Conservation (phyloP, 2,797 vertebrate species). For the Cuniculus paca region DNA sequence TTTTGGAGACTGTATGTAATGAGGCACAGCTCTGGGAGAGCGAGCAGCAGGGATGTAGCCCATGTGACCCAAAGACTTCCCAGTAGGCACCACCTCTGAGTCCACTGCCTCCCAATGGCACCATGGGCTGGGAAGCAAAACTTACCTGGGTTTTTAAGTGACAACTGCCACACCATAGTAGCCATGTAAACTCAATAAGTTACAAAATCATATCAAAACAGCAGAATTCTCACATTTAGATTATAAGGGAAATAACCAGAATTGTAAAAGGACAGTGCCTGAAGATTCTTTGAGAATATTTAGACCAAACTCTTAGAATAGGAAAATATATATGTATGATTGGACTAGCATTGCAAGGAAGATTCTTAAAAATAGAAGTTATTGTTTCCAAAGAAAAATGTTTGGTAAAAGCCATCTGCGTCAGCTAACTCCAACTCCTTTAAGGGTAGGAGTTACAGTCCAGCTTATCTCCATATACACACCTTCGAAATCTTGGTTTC, state of each 20-base stretch:
- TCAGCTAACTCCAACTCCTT: background rate
- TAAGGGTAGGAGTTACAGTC: background rate
- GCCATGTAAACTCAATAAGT: constrained; percentile 22
- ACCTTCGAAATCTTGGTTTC: background rate
- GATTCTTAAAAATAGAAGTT: constrained; percentile 49
- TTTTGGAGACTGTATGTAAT: background rate
- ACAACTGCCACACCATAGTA: background rate
- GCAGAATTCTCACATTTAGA: constrained; percentile 36
- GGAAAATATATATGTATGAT: background rate
- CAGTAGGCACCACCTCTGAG: background rate
- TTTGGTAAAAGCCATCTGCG: constrained; percentile 18
- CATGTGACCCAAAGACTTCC: background rate
- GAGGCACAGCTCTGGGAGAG: background rate
- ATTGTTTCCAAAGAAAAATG: constrained; percentile 31
- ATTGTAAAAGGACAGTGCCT: constrained; percentile 5
- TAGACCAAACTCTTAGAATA: background rate
- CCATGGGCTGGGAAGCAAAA: background rate
- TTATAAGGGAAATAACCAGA: background rate
- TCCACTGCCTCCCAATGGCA: background rate
- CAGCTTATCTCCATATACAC: background rate
- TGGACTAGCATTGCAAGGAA: constrained; percentile 29
- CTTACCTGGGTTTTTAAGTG: background rate
- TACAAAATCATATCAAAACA: background rate
- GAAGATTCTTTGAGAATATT: background rate
- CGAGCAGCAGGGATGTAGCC: background rate